These are phyloP conservation scores for Bambusicola thoracicus DNA, from an alignment of 2,113 vertebrate genomes.

Conservation along the genomic window DNA sequence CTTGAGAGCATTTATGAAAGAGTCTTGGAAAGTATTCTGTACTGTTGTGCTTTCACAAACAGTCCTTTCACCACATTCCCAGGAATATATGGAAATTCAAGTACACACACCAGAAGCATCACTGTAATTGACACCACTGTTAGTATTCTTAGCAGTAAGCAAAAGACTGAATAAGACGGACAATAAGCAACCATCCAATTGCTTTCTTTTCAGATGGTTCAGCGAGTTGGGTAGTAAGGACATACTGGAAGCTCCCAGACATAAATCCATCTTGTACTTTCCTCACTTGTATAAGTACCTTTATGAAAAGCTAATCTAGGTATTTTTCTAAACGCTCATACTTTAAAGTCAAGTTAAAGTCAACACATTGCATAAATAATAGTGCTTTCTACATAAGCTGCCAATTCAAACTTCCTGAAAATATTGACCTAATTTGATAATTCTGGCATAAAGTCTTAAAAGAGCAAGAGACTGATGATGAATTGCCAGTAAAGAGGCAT, in stretches of 20 bases:
- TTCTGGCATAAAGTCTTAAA: neutral
- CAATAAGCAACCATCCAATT: neutral
- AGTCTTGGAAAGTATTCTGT: neutral
- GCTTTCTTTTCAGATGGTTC: neutral
- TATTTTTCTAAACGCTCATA: neutral
- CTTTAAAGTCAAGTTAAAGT: neutral
- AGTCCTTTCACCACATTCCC: neutral
- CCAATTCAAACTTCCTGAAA: neutral
- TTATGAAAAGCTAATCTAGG: neutral
- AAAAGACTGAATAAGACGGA: neutral
- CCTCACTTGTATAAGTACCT: neutral
- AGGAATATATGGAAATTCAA: neutral
- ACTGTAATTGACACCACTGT: slow-evolving; percentile 22
- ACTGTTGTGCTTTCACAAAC: neutral
- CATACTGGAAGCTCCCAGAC: neutral
- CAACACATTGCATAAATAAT: rapidly evolving
- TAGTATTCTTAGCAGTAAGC: slow-evolving; percentile 43
- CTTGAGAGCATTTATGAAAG: neutral
- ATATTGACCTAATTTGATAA: neutral
- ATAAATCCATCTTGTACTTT: neutral
- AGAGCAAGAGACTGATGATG: neutral
- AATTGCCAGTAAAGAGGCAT: neutral
- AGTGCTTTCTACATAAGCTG: neutral
- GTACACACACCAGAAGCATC: neutral
- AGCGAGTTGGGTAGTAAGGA: neutral